Evolutionary conservation across 2,797 vertebrate genomes (phyloP), one percentile per base, ranked within the genome.

Genomic region (Kryptopterus vitreolus): DNA sequence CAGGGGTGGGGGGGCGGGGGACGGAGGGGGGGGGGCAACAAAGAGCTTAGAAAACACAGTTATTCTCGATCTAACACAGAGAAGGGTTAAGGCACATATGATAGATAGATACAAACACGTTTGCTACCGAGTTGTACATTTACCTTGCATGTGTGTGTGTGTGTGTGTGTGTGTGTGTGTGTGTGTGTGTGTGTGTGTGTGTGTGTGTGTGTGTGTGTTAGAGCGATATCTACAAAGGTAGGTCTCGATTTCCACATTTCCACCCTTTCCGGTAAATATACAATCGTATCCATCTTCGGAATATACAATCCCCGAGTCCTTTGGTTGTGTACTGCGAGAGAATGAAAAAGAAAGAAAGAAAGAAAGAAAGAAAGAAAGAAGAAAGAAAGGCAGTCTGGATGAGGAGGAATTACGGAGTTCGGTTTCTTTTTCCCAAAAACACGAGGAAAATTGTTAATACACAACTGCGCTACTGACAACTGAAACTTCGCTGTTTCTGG

Each of bases 31-130:
- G 86, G 87, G 87, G 87, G 88, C 90, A 87, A 61, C 71, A 87
- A 85, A 80, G 73, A 61, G 62, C 83, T 84, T 88, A 95, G 93
- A 95, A 95, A 94, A 95, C 93, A 95, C 94, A 92, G 90, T 88
- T 93, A 92, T 92, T 90, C 92, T 90, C 87, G 83, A 93, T 92
- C 94, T 95, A 96, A 93, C 94, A 96, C 96, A 96, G 96, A 96
- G 96, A 95, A 96, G 95, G 94, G 94, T 96, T 98, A 98, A 98
- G 96, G 96, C 96, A 97, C 96, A 94, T 82, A 82, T 96, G 96
- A 96, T 94, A 94, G 96, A 96, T 94, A 94, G 95, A 95, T 95
- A 97, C 95, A 97, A 96, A 97, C 95, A 96, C 94, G 91, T 95
- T 93, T 96, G 94, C 94, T 95, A 96, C 94, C 92, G 92, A 93